A percentile compares a stretch with the other conserved stretches of the same genome.
Evolutionary conservation across 2,797 vertebrate genomes (phyloP).

Genomic region (Astyanax mexicanus): DNA sequence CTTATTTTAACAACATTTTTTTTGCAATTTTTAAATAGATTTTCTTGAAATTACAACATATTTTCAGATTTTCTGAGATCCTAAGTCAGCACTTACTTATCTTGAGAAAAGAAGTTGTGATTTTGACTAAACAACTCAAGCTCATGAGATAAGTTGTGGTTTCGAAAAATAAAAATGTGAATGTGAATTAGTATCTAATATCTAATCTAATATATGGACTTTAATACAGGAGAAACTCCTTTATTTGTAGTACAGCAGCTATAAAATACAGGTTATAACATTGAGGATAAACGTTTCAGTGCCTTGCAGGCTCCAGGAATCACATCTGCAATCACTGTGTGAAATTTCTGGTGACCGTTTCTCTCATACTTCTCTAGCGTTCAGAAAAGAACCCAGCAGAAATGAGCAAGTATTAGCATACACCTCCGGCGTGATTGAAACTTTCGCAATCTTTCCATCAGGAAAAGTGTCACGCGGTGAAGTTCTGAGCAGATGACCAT

Average conservation of each 20-base stretch:
- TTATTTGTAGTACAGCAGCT: too few relatives aligned
- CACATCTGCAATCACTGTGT: background rate
- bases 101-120: too few relatives aligned
- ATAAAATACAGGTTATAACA: background rate
- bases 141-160: too few relatives aligned
- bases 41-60: too few relatives aligned
- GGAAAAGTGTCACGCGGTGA: background rate
- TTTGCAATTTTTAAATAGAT: too few relatives aligned
- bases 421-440: slow-evolving; percentile 6
- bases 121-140: too few relatives aligned
- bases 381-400: background rate
- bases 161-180: too few relatives aligned
- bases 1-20: too few relatives aligned
- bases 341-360: background rate
- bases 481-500: slow-evolving; percentile 7
- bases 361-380: background rate
- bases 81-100: too few relatives aligned
- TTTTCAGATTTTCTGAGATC: too few relatives aligned
- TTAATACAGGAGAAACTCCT: background rate
- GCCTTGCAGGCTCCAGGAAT: background rate
- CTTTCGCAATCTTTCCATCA: slow-evolving; percentile 15
- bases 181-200: too few relatives aligned
- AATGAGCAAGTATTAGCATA: background rate
- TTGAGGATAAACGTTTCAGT: background rate
- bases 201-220: too few relatives aligned